Conservation (phyloP, 2,113 vertebrate genomes). For the Malurus elegans region DNA sequence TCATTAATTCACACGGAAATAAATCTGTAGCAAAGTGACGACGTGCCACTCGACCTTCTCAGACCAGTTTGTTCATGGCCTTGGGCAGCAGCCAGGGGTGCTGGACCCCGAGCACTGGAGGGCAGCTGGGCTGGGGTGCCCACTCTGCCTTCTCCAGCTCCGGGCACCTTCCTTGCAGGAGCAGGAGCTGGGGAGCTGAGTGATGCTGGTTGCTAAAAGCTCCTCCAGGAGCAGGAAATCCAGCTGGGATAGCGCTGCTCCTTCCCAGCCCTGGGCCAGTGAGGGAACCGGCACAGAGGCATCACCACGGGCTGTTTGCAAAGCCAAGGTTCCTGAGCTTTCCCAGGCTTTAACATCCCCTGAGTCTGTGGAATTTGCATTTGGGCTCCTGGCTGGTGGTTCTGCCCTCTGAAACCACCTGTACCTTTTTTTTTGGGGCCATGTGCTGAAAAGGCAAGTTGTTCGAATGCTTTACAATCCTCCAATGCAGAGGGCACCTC, state of each 20-base stretch:
- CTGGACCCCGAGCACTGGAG: background rate
- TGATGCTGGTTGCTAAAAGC: background rate
- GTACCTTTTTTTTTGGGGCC: background rate
- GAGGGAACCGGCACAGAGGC: background rate
- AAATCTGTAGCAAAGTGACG: conserved; percentile 23
- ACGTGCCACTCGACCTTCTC: background rate
- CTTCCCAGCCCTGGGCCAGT: background rate
- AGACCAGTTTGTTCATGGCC: background rate
- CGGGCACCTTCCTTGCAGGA: background rate
- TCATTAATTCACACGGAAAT: conserved; percentile 40
- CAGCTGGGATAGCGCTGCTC: background rate
- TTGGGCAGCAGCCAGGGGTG: background rate
- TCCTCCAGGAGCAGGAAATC: background rate
- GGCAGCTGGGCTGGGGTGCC: background rate
- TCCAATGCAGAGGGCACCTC: background rate
- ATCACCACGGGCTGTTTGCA: rapidly evolving
- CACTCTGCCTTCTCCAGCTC: background rate
- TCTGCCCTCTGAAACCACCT: rapidly evolving
- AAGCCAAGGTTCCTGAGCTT: background rate
- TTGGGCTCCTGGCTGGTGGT: background rate
- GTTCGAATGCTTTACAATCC: background rate
- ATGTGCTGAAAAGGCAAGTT: background rate
- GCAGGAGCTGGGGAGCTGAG: rapidly evolving
- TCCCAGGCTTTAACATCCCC: background rate
- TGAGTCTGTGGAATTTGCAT: background rate